These are phyloP conservation scores for Triops cancriformis DNA, from an alignment of 1,140 invertebrate species.

Conservation along the genomic window DNA sequence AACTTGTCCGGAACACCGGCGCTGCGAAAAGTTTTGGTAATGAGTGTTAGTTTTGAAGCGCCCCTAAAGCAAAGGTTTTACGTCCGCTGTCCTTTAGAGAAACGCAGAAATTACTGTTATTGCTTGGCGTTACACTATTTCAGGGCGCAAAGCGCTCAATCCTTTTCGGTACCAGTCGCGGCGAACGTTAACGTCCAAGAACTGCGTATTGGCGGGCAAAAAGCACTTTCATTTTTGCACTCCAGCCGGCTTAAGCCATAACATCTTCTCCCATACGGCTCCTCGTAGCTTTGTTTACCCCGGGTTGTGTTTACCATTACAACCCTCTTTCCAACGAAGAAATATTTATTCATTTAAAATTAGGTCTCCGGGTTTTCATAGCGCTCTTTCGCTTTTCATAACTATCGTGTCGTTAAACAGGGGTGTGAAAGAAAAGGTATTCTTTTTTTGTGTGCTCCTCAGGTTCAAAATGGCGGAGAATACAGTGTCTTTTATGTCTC, in stretches of 20 bases:
- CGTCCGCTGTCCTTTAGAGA: neutral
- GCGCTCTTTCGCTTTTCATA: neutral
- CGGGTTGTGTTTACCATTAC: too few species aligned
- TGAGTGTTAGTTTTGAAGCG: neutral
- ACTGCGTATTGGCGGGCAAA: too few species aligned
- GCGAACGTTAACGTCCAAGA: neutral
- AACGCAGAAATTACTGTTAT: neutral
- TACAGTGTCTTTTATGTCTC: neutral
- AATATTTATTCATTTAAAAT: neutral
- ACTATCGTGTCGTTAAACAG: neutral
- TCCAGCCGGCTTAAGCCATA: neutral
- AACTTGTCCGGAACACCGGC: neutral
- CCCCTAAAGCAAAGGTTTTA: neutral
- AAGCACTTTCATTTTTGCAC: neutral
- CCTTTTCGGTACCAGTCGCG: conserved; percentile 10
- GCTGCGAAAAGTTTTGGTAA: neutral
- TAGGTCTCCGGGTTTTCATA: neutral
- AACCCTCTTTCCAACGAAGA: neutral
- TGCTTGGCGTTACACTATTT: neutral
- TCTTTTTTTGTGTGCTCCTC: too few species aligned
- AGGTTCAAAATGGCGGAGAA: neutral
- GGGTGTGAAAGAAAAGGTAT: too few species aligned
- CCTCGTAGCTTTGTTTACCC: too few species aligned
- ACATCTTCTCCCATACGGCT: too few species aligned
- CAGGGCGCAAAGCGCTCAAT: neutral